Evolutionary conservation across 2,797 vertebrate genomes (phyloP), one percentile per base, ranked within the genome.

Genomic region (Hydrophis major): DNA sequence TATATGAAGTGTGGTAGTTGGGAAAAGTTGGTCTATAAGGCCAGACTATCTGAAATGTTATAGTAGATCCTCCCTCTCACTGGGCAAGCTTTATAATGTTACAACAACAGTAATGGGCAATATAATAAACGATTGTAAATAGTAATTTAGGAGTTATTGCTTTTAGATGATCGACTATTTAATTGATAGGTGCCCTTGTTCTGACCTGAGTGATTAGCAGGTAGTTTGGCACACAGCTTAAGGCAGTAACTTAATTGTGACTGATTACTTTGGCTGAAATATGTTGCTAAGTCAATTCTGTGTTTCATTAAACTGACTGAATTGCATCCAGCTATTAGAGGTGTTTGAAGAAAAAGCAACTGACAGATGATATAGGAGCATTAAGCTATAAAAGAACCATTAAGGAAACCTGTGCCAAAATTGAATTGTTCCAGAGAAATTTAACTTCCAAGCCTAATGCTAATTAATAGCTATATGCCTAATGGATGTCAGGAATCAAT

Each of bases 401-500:
- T 96, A 95, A 94, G 91, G 92, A 94, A 95, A 94, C 91, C 92
- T 95, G 94, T 94, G 94, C 91, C 94, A 93, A 95, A 95, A 96
- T 94, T 95, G n/a, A 96, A 96, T 96, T 95, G 89, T 93, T 96
- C 89, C 93, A 87, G 50, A 95, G 93, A 96, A 97, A 96, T 95
- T 94, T 95, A 92, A 63, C 92, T 96, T 96, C 93, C 92, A 92
- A 93, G 94, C 86, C 87, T 94, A 94, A 90, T 94, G 94, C 90
- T 96, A 95, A 96, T 97, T 96, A 96, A 93, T 89, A 92, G 92
- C 60, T 94, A 61, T 94, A 92, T 94, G 93, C 92, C 93, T 96
- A 92, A 93, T 96, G 93, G 95, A 94, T 96, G 92, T 95, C 95
- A 97, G 88, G 91, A 97, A 96, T 94, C 96, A 96, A 96, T 96